Base-by-base conservation (phyloP, 2,113 vertebrate genomes). In the Macroglossus sobrinus region DNA sequence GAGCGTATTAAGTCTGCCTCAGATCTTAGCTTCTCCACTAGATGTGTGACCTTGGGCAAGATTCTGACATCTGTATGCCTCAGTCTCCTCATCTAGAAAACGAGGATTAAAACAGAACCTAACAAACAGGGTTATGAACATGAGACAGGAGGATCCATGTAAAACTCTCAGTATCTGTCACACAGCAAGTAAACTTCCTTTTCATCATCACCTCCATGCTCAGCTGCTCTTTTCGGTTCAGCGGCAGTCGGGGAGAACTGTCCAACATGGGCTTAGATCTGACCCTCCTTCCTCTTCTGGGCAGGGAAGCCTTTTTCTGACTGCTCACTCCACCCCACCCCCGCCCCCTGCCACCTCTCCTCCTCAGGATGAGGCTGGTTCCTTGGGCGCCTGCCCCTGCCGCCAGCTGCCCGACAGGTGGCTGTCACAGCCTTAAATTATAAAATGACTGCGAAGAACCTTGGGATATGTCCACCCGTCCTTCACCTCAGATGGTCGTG, bases 101-200 rank as follows among this genome's bases (percentile, higher is more conserved):
- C 14, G 1, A 47, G 71, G n/a, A 8, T 33, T 35, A n/a, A 40
- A 57, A 47, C n/a, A 66, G n/a, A n/a, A 18, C 6, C 7, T 26
- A 12, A 18, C 3, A 2, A 19, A 22, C 18, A 35, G 59, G n/a
- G 11, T 38, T 16, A 1, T 78, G 59, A 40, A 18, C 0, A 6
- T 22, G 33, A 75, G 45, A 30, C 8, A 21, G 14, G 59, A 2
- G 12, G 5, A 1, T 1, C 26, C 24, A 7, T 1, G 24, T 35
- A 47, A 30, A 61, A 47, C 40, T 61, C 22, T 63, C 3, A 50
- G 0, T 8, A 30, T 13, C 95, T 28, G 33, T 57, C 33, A 19
- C 0, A 0, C 6, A 19, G 61, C 71, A 11, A 26, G 24, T 12
- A 7, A 47, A 79, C 24, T 1, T 15, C 7, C 9, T 11, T 38